These are phyloP conservation scores for Leptopilina drosophilae DNA, from an alignment of 2,888 invertebrate species.

Conservation along the genomic window DNA sequence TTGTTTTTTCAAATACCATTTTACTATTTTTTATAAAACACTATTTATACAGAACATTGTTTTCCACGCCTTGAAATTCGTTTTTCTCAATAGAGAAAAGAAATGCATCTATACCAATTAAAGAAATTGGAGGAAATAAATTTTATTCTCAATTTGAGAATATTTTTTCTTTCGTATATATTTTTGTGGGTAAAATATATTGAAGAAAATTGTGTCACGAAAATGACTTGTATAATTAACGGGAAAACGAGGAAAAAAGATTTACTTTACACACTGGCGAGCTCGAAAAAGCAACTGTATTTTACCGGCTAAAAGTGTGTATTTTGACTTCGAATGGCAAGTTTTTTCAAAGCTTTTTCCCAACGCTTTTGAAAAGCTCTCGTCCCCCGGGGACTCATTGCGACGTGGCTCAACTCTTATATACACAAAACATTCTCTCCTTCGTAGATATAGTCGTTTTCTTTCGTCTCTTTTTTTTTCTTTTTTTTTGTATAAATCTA, in stretches of 20 bases:
- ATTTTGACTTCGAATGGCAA: constrained; percentile 15
- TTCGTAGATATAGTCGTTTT: not conserved
- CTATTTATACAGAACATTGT: too few relatives aligned
- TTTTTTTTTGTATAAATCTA: constrained; percentile 14
- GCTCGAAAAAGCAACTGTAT: constrained; percentile 6
- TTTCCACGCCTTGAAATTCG: too few relatives aligned
- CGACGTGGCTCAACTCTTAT: not conserved
- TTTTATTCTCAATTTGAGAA: too few relatives aligned
- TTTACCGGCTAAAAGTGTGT: not conserved
- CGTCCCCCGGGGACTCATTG: constrained; percentile 26
- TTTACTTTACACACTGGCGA: not conserved
- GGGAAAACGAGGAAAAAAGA: not conserved
- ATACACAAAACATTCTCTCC: too few relatives aligned
- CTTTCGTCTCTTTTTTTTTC: not conserved
- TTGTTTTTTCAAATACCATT: too few relatives aligned
- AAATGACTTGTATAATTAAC: not conserved
- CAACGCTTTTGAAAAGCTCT: constrained; percentile 17
- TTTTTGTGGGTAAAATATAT: not conserved
- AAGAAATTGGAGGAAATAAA: too few relatives aligned
- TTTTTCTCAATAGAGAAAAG: too few relatives aligned
- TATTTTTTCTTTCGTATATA: too few relatives aligned
- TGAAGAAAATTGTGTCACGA: not conserved
- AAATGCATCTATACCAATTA: too few relatives aligned
- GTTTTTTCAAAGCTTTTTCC: constrained; percentile 22
- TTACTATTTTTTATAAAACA: too few relatives aligned